Evolutionary conservation across 2,113 vertebrate genomes (phyloP).

Genomic region (Corythaixoides concolor): DNA sequence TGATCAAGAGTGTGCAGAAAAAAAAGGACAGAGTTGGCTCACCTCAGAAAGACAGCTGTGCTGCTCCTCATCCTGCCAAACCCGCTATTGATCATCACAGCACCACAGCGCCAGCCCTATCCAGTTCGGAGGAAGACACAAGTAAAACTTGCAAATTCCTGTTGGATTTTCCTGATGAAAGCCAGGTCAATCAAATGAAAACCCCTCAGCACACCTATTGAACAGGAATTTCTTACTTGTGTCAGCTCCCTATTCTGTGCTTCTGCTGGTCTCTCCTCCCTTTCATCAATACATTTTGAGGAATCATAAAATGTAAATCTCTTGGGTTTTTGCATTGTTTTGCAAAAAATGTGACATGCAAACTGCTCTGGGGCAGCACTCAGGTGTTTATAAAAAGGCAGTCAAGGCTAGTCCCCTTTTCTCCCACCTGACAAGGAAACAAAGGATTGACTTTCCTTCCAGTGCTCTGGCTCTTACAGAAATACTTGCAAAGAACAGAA

Average conservation of each 20-base stretch:
- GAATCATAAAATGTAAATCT: neutral
- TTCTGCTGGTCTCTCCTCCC: neutral
- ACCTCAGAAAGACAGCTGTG: neutral
- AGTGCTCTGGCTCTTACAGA: neutral
- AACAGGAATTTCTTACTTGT: neutral
- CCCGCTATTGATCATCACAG: neutral
- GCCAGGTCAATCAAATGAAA: neutral
- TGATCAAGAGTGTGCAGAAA: neutral
- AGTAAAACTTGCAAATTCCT: neutral
- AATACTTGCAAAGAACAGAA: neutral
- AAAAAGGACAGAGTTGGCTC: neutral
- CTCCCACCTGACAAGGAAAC: neutral
- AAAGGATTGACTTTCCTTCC: neutral
- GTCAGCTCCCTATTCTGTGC: neutral
- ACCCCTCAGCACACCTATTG: accelerated
- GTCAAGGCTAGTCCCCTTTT: neutral
- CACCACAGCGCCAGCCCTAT: neutral
- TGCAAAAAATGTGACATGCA: neutral
- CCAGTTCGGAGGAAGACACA: neutral
- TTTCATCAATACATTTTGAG: neutral
- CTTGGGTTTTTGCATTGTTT: neutral
- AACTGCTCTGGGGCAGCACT: neutral
- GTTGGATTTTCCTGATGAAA: neutral
- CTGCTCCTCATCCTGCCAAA: neutral
- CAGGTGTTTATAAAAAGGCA: neutral